Conservation (phyloP, 2,888 invertebrate species). For the Apamea epomidion region DNA sequence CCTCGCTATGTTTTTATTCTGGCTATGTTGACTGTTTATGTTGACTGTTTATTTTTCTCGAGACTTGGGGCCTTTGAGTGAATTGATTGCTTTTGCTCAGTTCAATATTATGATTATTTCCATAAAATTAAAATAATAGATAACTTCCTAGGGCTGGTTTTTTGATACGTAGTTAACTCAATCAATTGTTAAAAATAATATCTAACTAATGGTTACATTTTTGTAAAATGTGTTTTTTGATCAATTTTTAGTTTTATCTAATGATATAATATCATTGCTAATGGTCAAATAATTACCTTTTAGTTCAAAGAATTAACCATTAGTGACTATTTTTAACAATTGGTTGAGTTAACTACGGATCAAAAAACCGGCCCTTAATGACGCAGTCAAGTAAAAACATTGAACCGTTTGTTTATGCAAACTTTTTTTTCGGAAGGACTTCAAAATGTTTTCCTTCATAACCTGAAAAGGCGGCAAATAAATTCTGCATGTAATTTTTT, state of each 20-base stretch:
- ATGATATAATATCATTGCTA: too few relatives aligned
- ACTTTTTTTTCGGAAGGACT: not conserved
- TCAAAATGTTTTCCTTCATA: not conserved
- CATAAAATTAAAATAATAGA: not conserved
- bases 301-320: too few relatives aligned
- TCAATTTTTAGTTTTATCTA: too few relatives aligned
- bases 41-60: not conserved
- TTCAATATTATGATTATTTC: not conserved
- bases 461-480: not conserved
- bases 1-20: not conserved
- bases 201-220: too few relatives aligned
- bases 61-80: not conserved
- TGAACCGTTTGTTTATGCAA: not conserved
- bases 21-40: not conserved
- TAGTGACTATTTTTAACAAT: too few relatives aligned
- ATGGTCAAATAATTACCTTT: too few relatives aligned
- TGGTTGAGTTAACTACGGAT: too few relatives aligned
- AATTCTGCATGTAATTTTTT: not conserved
- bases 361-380: too few relatives aligned
- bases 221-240: too few relatives aligned
- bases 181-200: too few relatives aligned
- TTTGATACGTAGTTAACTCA: too few relatives aligned
- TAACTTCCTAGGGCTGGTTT: too few relatives aligned
- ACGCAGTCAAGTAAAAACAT: not conserved
- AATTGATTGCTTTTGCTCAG: not conserved